A percentile compares a stretch with the other conserved stretches of the same genome.
Conservation (phyloP, 2,113 vertebrate species). For the Pseudorectes ferrugineus region DNA sequence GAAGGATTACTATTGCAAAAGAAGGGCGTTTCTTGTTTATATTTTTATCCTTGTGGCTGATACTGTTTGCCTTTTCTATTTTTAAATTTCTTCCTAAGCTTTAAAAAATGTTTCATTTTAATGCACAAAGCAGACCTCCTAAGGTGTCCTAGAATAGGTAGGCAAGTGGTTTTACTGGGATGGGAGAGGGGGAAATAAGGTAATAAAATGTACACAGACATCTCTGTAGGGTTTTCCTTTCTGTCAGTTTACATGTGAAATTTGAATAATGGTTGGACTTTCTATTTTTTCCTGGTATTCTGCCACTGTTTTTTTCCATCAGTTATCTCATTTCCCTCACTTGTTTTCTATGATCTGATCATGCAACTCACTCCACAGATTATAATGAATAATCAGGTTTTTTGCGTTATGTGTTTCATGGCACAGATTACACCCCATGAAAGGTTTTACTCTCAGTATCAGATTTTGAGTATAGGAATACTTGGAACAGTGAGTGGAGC, state of each 20-base stretch:
- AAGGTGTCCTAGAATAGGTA: not conserved
- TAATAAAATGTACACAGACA: not conserved
- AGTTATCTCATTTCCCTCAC: not conserved
- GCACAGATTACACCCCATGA: accelerated
- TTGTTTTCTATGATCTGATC: not conserved
- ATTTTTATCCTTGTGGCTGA: not conserved
- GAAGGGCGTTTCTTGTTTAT: not conserved
- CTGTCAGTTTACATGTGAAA: not conserved
- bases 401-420: not conserved
- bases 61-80: not conserved
- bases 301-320: not conserved
- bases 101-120: not conserved
- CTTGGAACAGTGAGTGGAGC: not conserved
- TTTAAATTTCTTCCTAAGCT: not conserved
- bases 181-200: not conserved
- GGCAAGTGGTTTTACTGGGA: not conserved
- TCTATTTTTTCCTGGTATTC: constrained; percentile 17
- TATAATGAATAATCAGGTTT: not conserved
- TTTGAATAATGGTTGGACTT: not conserved
- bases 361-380: not conserved
- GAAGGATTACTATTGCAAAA: not conserved
- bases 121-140: not conserved
- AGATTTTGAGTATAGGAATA: not conserved
- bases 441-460: not conserved
- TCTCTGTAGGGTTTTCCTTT: constrained; percentile 2